Evolutionary conservation across 2,888 invertebrate species (phyloP), one percentile per base, ranked within the genome.

Genomic region (Brenthis daphne): DNA sequence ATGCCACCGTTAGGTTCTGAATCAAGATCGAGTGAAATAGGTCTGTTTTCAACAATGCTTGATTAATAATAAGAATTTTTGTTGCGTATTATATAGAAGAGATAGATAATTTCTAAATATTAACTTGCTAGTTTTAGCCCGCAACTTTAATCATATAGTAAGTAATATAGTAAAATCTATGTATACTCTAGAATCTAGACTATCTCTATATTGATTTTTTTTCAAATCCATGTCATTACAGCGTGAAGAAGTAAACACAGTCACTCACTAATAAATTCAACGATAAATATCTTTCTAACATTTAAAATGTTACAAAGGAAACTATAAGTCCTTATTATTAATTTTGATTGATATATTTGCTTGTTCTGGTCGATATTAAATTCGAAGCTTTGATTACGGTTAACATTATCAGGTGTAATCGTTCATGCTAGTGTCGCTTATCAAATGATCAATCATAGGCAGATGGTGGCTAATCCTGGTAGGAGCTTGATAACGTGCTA

Each of bases 381-480:
- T 74, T 76, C 72, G 69, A 64, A 73, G 75, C 74, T 77, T 73
- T 73, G 71, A 72, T 70, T 69, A 69, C 51, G 60, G 64, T 66
- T 57, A 58, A 55, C 69, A 74, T 74, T 79, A 77, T 78, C 77
- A 68, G 74, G 47, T 50, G 54, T 77, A 75, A 77, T 79, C 77
- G 74, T 68, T 77, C 75, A 68, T 72, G 70, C 64, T 57, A 57
- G 65, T 73, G 76, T 77, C 75, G 72, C 67, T 80, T 85, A 84
- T 85, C 82, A 76, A 70, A 77, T 79, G 79, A 85, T 85, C 85
- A 77, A 85, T 85, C 85, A 84, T 72, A 60, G 72, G 78, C 83
- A 84, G 84, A 81, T 85, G 83, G 79, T 75, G 72, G 78, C 71
- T 83, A 80, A 82, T 82, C 79, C 78, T 68, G 74, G 66, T 71